Evolutionary conservation across 2,113 vertebrate species (phyloP), one percentile per base, ranked within the genome.

Genomic region (Triplophysa siluroides): DNA sequence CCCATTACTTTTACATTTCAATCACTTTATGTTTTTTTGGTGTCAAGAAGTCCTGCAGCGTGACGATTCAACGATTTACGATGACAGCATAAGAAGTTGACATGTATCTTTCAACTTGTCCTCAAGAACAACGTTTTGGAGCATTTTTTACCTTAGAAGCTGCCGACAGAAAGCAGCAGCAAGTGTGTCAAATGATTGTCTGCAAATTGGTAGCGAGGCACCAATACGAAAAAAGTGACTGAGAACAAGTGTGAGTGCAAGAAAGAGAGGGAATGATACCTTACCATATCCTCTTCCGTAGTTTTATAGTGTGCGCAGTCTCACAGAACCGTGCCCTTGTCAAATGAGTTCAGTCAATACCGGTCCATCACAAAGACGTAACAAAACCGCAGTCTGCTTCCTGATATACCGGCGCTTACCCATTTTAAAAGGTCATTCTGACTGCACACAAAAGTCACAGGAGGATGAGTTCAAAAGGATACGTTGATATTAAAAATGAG

Each of bases 311-410:
- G 58, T 50, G 18, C 26, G 16, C 16, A 47, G 23, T 63, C 58
- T n/a, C 23, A 10, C 14, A n/a, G 54, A 23, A 38, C 58, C 2
- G 60, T 52, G 75, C 60, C 73, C 56, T 76, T 77, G 43, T 77
- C 61, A 77, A 54, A 77, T 75, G 58, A 63, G 41, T 43, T 63
- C 58, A 75, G 45, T 75, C 73, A 61, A 63, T 75, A 75, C 24
- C 2, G 23, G 16, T 75, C 58, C 14, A 63, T 75, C 58, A 62
- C 73, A 63, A 63, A 41, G 26, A 45, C 0, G 41, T 50, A 26
- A 60, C 60, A 63, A n/a, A 47, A 26, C 41, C 43, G 6, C 60
- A 62, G 73, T 61, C 9, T 47, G 41, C 58, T 75, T 62, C 26
- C 24, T 75, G 73, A 75, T n/a, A 24, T 38, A 47, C 41, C 71